These are phyloP conservation scores for rabbit (Oryctolagus cuniculus) DNA, from an alignment of 2,113 vertebrate genomes.

Conservation along the genomic window DNA sequence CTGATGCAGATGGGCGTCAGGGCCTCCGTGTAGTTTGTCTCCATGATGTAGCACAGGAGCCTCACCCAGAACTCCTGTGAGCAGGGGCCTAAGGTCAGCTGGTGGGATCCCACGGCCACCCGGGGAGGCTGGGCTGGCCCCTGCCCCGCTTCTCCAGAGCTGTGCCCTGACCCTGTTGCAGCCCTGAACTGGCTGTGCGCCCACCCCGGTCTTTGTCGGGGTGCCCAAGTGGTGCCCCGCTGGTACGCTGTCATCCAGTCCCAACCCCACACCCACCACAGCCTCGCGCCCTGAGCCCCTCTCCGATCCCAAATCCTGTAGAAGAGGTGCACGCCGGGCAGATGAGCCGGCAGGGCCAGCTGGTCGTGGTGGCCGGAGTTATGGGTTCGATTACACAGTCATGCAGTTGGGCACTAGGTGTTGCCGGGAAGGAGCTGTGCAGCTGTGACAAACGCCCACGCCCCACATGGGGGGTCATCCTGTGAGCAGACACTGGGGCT, in stretches of 20 bases:
- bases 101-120: accelerated
- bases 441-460: not conserved
- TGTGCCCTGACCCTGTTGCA: not conserved
- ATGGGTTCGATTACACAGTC: not conserved
- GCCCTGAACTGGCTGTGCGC: not conserved
- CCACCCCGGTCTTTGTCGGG: not conserved
- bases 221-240: not conserved
- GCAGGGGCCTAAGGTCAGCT: accelerated
- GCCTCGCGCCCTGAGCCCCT: not conserved
- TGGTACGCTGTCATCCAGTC: not conserved
- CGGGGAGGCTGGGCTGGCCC: not conserved
- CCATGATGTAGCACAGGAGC: slow-evolving; percentile 77
- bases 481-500: not conserved
- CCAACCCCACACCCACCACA: not conserved
- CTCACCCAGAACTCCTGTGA: slow-evolving; percentile 78
- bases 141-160: not conserved
- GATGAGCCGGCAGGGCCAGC: not conserved
- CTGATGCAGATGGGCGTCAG: slow-evolving; percentile 80
- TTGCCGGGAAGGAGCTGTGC: too few relatives aligned
- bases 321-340: not conserved
- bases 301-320: not conserved
- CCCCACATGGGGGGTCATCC: not conserved
- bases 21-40: slow-evolving; percentile 72
- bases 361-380: not conserved
- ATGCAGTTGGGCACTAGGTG: too few relatives aligned